Base-by-base conservation (phyloP, 2,797 vertebrate species). In the Urophycis tenuis region DNA sequence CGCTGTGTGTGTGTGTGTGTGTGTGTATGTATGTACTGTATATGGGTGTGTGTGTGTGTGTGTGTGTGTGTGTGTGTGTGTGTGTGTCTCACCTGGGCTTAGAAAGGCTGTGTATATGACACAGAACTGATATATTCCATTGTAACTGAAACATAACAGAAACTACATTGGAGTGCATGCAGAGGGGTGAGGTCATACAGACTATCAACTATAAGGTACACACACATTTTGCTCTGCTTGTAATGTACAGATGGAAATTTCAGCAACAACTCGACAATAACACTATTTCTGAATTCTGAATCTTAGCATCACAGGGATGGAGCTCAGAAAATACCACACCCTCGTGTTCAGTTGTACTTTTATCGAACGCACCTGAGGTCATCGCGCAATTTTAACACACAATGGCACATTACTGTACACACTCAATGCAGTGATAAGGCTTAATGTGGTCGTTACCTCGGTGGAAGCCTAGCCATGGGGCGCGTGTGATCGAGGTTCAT, bases 11-110 rank as follows among this genome's bases (percentile, higher is more conserved):
- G 19, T n/a, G 30, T n/a, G 15, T 29, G 34, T 53, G 14, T 67
- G 22, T 72, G 30, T 53, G 29, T 45, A 15, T n/a, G 15, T 39
- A 36, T 35, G 5, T 75, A 14, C n/a, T 25, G 19, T n/a, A 22
- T n/a, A 11, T 29, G 34, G 41, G 14, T 67, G 22, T 72, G 30
- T 53, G 29, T 45, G 19, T n/a, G 15, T 39, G 41, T 35, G 17
- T 25, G 19, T n/a, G 30, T n/a, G 15, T 29, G 34, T 53, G 14
- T 67, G 22, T 72, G 30, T 53, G 29, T 45, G 19, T n/a, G 15
- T 39, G 41, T 35, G 5, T 75, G 19, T 77, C 77, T 84, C 84
- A 91, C 88, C 90, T 83, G 79, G 32, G 74, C 76, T 86, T 71
- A 86, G 77, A 74, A 49, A 19, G 2, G 81, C 77, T 1, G 76